Conservation (phyloP, 92 coral and sea anemone species). For the Parazoanthus swiftii region DNA sequence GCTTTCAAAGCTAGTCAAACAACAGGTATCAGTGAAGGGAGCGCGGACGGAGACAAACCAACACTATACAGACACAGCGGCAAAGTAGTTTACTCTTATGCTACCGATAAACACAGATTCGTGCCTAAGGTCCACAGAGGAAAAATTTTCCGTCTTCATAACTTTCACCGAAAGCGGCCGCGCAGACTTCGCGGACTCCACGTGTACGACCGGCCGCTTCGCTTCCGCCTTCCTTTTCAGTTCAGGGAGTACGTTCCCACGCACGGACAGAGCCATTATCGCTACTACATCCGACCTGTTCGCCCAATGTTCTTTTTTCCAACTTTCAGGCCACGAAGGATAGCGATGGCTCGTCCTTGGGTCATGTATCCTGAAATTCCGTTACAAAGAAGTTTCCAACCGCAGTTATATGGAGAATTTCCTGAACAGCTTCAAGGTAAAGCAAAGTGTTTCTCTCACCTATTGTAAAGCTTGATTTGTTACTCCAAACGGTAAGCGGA, state of each 20-base stretch:
- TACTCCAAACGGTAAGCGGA: too few species aligned
- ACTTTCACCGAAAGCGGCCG: slow-evolving; percentile 9
- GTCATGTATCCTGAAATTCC: slow-evolving; percentile 16
- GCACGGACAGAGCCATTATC: not conserved
- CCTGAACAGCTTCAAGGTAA: slow-evolving; percentile 16
- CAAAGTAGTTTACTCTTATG: slow-evolving; percentile 62
- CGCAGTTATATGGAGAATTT: slow-evolving; percentile 17
- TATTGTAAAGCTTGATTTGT: not conserved
- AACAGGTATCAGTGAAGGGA: slow-evolving; percentile 35
- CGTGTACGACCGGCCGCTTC: slow-evolving; percentile 6
- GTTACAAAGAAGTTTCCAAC: not conserved
- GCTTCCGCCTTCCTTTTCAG: slow-evolving; percentile 30
- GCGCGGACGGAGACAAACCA: not conserved
- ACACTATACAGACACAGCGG: slow-evolving; percentile 36
- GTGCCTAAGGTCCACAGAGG: slow-evolving; percentile 40
- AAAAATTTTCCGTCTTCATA: slow-evolving; percentile 13
- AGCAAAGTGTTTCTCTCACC: not conserved
- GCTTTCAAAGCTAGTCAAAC: slow-evolving; percentile 37
- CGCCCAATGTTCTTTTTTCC: slow-evolving; percentile 31
- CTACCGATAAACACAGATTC: slow-evolving; percentile 57
- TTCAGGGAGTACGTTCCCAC: slow-evolving; percentile 30
- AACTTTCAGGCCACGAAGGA: slow-evolving; percentile 3
- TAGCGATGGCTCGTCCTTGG: slow-evolving; percentile 9
- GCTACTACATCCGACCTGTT: slow-evolving; percentile 15
- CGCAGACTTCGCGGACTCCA: not conserved